Conservation (phyloP, 2,888 invertebrate genomes). For the Laothoe populi region DNA sequence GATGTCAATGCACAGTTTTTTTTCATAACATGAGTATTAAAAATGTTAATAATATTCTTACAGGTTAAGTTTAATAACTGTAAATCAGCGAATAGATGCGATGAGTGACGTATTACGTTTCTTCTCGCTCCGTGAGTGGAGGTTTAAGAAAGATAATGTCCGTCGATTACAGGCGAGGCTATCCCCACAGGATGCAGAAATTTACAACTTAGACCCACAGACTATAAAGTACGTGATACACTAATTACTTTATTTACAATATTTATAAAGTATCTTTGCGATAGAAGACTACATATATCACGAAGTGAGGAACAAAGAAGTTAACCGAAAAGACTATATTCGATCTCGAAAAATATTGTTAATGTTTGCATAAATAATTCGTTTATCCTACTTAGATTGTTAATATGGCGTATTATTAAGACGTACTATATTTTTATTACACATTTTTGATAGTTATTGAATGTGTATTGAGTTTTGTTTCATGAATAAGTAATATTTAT, state of each 20-base stretch:
- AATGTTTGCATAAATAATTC: too few species aligned
- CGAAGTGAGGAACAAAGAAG: too few species aligned
- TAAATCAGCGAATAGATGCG: conserved; percentile 85
- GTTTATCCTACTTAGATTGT: too few species aligned
- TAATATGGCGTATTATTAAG: too few species aligned
- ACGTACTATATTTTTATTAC: too few species aligned
- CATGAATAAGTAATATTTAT: background rate
- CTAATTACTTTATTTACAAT: background rate
- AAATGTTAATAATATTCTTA: conserved; percentile 33
- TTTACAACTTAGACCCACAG: conserved; percentile 69
- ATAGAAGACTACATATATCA: too few species aligned
- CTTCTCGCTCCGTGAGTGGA: conserved; percentile 89
- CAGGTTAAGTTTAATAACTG: conserved; percentile 86
- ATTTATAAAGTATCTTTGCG: too few species aligned
- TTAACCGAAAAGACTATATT: too few species aligned
- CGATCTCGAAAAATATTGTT: too few species aligned
- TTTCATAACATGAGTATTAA: background rate
- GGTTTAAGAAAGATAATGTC: conserved; percentile 84
- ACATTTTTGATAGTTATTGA: too few species aligned
- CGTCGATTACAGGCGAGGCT: conserved; percentile 68
- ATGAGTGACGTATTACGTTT: conserved; percentile 87
- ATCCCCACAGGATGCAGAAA: conserved; percentile 67
- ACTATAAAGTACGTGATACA: conserved; percentile 59
- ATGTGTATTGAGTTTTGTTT: too few species aligned
- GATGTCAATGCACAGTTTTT: too few species aligned